A percentile compares a stretch with the other conserved stretches of the same genome.
phyloP scores from a whole-genome alignment of 30 jellyfish, hydroid and myxozoan genomes.

The Hydractinia symbiolongicarpus region DNA sequence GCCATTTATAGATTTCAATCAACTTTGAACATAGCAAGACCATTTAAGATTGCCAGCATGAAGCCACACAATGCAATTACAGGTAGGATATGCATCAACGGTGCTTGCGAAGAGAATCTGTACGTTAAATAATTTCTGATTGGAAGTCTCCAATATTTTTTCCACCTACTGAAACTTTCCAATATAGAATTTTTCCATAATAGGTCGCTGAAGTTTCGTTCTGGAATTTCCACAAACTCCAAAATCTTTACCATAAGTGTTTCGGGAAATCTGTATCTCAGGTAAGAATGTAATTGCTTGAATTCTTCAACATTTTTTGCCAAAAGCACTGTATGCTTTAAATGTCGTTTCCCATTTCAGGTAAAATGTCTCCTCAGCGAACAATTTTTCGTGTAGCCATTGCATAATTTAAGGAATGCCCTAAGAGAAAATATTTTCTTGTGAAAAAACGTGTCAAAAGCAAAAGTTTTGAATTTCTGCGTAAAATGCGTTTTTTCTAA shows the following conservation, averaged over 20 bases:
- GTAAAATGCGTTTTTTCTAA: too few species aligned
- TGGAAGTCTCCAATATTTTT: too few species aligned
- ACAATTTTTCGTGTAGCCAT: too few species aligned
- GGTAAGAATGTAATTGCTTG: background rate
- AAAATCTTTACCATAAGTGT: conserved; percentile 1
- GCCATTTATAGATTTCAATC: conserved; percentile 73
- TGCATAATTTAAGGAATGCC: too few species aligned
- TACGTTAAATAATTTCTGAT: conserved; percentile 22
- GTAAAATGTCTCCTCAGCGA: too few species aligned
- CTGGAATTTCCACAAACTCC: conserved; percentile 5
- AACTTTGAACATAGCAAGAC: conserved; percentile 50
- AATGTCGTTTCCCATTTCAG: too few species aligned
- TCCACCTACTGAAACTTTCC: background rate
- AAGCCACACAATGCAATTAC: conserved; percentile 58
- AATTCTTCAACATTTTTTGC: too few species aligned
- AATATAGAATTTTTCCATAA: background rate
- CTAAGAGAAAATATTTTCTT: too few species aligned
- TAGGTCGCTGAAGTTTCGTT: background rate
- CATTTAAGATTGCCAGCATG: conserved; percentile 53
- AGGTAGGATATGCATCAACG: conserved; percentile 60
- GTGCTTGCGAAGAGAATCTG: conserved; percentile 72
- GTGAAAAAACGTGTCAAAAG: too few species aligned
- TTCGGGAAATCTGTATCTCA: conserved; percentile 1
- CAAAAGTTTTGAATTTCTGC: too few species aligned
- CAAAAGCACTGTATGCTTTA: too few species aligned